Conservation (phyloP, 2,888 invertebrate species). For the Phalangium opilio region DNA sequence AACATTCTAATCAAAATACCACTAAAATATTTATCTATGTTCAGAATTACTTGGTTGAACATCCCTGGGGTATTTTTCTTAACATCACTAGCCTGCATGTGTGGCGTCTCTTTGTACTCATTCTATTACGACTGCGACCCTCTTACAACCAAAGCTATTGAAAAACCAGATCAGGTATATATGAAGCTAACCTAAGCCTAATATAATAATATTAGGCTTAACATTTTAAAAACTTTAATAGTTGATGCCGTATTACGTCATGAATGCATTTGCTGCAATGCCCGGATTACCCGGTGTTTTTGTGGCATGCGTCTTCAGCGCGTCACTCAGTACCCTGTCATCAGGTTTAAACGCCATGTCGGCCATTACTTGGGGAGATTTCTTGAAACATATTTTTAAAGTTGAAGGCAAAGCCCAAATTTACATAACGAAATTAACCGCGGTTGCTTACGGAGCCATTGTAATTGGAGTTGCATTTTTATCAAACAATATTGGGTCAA, state of each 20-base stretch:
- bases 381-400: conserved; percentile 31
- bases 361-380: conserved; percentile 77
- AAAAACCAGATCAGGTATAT: conserved; percentile 5
- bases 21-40: too few relatives aligned
- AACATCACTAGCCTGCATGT: conserved; percentile 25
- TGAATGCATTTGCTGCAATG: conserved; percentile 55
- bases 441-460: conserved; percentile 7
- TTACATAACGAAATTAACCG: conserved; percentile 6
- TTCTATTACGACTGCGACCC: conserved; percentile 12
- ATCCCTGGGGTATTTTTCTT: conserved; percentile 4
- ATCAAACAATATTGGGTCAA: conserved; percentile 4
- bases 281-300: conserved; percentile 80
- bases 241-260: conserved; percentile 58
- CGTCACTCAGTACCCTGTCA: conserved; percentile 50
- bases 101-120: conserved; percentile 28
- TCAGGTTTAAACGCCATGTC: conserved; percentile 54
- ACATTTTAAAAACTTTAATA: too few relatives aligned
- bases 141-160: conserved; percentile 3
- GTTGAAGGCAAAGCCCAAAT: not conserved
- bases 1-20: too few relatives aligned
- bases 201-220: too few relatives aligned
- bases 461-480: conserved; percentile 9
- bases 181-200: too few relatives aligned
- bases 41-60: not conserved
- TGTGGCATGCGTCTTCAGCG: conserved; percentile 79